Percentiles rank a stretch among this genome's conserved stretches.
phyloP scores from a whole-genome alignment of 35 echinoderm and acorn worm species.

The Lytechinus variegatus region DNA sequence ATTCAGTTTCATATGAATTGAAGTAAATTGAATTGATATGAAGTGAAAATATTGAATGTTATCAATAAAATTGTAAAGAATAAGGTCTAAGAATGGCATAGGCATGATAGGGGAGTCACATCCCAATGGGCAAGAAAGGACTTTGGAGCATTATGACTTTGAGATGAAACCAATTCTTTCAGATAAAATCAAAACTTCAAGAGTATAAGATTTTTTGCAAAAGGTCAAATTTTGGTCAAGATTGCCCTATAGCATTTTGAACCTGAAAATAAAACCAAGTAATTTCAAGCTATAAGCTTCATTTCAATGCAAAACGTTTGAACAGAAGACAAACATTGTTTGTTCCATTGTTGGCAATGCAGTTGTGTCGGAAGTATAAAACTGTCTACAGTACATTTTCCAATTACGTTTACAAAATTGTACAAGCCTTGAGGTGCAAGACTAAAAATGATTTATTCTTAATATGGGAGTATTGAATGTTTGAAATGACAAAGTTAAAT shows the following conservation, averaged over 20 bases:
- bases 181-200: neutral
- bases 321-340: neutral
- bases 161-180: neutral
- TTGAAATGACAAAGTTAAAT: neutral
- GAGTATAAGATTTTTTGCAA: neutral
- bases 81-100: no score
- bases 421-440: neutral
- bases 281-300: neutral
- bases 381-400: neutral
- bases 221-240: neutral
- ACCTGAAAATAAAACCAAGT: neutral
- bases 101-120: neutral
- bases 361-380: neutral
- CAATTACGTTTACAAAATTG: neutral
- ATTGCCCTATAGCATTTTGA: neutral
- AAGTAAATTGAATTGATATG: neutral
- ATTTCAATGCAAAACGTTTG: neutral
- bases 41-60: no score
- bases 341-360: neutral
- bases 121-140: neutral
- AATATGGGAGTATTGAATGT: neutral
- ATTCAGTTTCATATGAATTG: neutral
- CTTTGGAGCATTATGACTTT: neutral
- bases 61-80: no score
- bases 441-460: neutral